A percentile compares a stretch with the other conserved stretches of the same genome.
These are phyloP conservation scores for Blomia tropicalis DNA, from an alignment of 2,888 invertebrate genomes.

Conservation along the genomic window DNA sequence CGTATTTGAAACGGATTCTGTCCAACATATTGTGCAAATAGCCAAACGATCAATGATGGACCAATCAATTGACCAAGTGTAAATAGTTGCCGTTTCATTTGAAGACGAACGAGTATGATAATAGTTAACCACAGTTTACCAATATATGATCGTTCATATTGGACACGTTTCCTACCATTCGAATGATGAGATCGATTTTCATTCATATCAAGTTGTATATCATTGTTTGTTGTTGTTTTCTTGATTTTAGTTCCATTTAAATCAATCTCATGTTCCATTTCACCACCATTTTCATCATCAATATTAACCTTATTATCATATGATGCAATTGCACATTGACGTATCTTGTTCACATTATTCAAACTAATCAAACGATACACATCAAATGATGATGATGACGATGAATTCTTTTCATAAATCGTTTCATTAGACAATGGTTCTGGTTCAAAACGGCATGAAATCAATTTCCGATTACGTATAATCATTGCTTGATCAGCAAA, in stretches of 20 bases:
- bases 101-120: not conserved
- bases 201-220: not conserved
- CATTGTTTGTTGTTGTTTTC: not conserved
- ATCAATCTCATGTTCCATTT: not conserved
- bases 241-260: not conserved
- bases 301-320: not conserved
- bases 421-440: not conserved
- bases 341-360: conserved; percentile 1
- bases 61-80: not conserved
- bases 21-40: not conserved
- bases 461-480: not conserved
- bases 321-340: conserved; percentile 3
- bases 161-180: not conserved
- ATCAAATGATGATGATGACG: not conserved
- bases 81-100: not conserved
- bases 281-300: not conserved
- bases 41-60: not conserved
- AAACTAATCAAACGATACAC: not conserved
- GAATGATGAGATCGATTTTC: not conserved
- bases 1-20: not conserved
- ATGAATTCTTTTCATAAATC: not conserved
- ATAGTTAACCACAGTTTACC: not conserved
- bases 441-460: not conserved
- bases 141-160: not conserved
- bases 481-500: conserved; percentile 4